Evolutionary conservation across 2,888 invertebrate genomes (phyloP).

Genomic region (Tigriopus californicus): DNA sequence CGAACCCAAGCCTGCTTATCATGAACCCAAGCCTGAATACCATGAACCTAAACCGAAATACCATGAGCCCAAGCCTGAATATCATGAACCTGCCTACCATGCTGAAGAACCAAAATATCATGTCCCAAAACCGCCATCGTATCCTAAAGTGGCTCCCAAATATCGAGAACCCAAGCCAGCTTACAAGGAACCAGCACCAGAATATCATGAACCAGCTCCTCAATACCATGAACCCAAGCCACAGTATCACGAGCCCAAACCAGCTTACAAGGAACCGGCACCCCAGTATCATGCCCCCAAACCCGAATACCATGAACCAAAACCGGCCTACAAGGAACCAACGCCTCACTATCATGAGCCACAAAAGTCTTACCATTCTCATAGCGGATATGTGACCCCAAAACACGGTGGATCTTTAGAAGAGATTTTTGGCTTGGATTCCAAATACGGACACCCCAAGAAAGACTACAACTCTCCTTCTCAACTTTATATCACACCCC

Average conservation of each 20-base stretch:
- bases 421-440: slow-evolving; percentile 1
- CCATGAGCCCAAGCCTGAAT: slow-evolving; percentile 2
- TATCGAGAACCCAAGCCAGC: not conserved
- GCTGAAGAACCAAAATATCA: not conserved
- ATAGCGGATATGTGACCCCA: not conserved
- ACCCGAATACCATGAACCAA: slow-evolving; percentile 1
- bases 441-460: not conserved
- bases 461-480: not conserved
- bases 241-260: not conserved
- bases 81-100: not conserved
- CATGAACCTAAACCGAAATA: not conserved
- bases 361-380: not conserved
- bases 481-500: no score
- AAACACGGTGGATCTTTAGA: slow-evolving; percentile 6
- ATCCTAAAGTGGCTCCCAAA: not conserved
- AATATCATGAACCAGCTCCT: slow-evolving; percentile 3
- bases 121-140: not conserved
- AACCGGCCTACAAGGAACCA: not conserved
- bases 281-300: no score
- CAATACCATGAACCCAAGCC: not conserved
- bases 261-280: no score
- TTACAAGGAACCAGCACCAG: slow-evolving; percentile 4
- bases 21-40: not conserved
- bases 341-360: not conserved
- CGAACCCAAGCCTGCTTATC: not conserved